Percentiles rank a stretch among this genome's conserved stretches.
Evolutionary conservation across 2,113 vertebrate species (phyloP).

Genomic region (Rhinopomastus cyanomelas): DNA sequence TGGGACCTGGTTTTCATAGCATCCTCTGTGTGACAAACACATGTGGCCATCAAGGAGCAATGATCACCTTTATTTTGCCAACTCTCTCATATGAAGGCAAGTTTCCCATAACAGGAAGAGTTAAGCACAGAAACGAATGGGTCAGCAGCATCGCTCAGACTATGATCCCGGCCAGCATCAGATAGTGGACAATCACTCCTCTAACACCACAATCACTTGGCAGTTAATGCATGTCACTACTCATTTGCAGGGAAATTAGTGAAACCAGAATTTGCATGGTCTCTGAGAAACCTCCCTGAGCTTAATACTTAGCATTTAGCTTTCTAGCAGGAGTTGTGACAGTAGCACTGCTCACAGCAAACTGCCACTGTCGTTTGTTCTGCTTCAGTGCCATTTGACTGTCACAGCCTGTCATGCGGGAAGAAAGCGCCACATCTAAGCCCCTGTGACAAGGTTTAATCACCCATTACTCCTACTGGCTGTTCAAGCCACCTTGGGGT

Average conservation of each 20-base stretch:
- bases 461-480: slow-evolving; percentile 72
- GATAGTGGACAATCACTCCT: background rate
- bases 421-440: slow-evolving; percentile 70
- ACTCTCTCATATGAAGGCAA: background rate
- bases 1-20: background rate
- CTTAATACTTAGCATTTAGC: slow-evolving; percentile 59
- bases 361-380: slow-evolving; percentile 74
- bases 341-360: slow-evolving; percentile 70
- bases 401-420: slow-evolving; percentile 76
- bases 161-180: background rate
- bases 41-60: background rate
- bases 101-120: background rate
- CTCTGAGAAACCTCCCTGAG: slow-evolving; percentile 46
- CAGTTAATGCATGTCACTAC: slow-evolving; percentile 33
- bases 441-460: slow-evolving; percentile 75
- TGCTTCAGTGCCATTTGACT: slow-evolving; percentile 76
- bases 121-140: background rate
- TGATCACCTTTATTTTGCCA: background rate
- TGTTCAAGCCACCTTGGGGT: slow-evolving; percentile 61
- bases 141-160: background rate
- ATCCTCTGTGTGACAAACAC: background rate
- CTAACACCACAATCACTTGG: background rate
- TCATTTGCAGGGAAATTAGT: slow-evolving; percentile 4
- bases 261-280: slow-evolving; percentile 33
- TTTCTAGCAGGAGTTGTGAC: slow-evolving; percentile 68